Evolutionary conservation across 2,888 invertebrate genomes (phyloP).

Genomic region (Ferdinandea cuprea): DNA sequence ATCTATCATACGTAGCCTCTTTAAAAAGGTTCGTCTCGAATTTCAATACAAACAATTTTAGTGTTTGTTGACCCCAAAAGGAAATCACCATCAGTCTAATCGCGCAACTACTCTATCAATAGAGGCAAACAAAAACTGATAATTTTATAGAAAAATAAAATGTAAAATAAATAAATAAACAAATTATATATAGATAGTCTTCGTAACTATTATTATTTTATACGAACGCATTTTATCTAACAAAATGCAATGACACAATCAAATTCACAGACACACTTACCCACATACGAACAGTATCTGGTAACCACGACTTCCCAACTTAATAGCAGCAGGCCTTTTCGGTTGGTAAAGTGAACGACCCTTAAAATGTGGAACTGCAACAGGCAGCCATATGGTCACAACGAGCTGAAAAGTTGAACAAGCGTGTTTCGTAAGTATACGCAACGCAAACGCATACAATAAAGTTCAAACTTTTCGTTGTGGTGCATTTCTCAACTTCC

Average conservation of each 20-base stretch:
- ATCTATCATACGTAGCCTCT: neutral
- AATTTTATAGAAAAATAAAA: neutral
- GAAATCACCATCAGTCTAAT: neutral
- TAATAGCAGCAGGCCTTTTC: neutral
- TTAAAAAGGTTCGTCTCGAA: neutral
- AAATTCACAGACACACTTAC: slow-evolving; percentile 38
- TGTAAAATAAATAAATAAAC: too few species aligned
- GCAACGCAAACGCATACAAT: neutral
- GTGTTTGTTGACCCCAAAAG: neutral
- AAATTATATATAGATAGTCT: neutral
- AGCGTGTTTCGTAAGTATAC: slow-evolving; percentile 43
- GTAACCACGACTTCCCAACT: neutral
- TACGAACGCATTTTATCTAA: slow-evolving; percentile 40
- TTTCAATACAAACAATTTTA: neutral
- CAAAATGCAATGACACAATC: slow-evolving; percentile 29
- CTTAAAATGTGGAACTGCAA: slow-evolving; percentile 45
- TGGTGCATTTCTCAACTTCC: neutral
- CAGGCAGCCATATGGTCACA: slow-evolving; percentile 46
- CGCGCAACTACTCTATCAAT: neutral
- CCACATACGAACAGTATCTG: slow-evolving; percentile 19
- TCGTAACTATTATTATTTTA: neutral
- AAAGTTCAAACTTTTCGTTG: neutral
- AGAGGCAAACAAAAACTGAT: neutral
- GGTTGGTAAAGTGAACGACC: slow-evolving; percentile 46
- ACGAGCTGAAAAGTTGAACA: slow-evolving; percentile 14